Conservation (phyloP, 2,888 invertebrate species). For the Pemphredon lugubris region DNA sequence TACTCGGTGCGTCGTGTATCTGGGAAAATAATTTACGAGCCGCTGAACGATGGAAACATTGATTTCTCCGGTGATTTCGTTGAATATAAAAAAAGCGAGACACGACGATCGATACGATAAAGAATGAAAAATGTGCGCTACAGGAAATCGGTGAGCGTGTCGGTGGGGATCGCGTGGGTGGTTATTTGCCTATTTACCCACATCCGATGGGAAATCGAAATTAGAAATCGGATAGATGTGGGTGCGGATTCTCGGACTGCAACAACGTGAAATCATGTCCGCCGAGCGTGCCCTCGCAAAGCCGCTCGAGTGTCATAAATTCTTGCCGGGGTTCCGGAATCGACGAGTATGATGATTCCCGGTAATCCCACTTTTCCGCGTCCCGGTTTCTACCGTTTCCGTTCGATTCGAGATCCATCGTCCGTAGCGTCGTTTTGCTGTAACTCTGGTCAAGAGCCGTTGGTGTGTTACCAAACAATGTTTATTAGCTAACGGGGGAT, state of each 20-base stretch:
- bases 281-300: slow-evolving; percentile 31
- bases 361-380: slow-evolving; percentile 48
- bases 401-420: slow-evolving; percentile 23
- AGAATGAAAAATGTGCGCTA: background rate
- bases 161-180: slow-evolving; percentile 44
- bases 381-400: slow-evolving; percentile 54
- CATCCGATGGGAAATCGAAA: slow-evolving; percentile 58
- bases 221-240: slow-evolving; percentile 59
- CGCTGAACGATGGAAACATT: slow-evolving; percentile 13
- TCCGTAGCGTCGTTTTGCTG: no score
- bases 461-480: no score
- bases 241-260: slow-evolving; percentile 46
- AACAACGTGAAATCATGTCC: slow-evolving; percentile 51
- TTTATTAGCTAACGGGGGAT: no score
- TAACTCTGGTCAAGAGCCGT: no score
- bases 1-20: no score
- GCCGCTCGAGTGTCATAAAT: slow-evolving; percentile 47
- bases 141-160: slow-evolving; percentile 20
- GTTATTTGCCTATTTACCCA: slow-evolving; percentile 58
- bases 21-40: slow-evolving; percentile 18
- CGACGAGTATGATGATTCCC: slow-evolving; percentile 37
- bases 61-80: slow-evolving; percentile 15
- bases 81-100: background rate
- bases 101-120: slow-evolving; percentile 19
- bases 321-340: slow-evolving; percentile 32